phyloP scores from a whole-genome alignment of 2,113 vertebrate genomes.

The Lepisosteus osseus region DNA sequence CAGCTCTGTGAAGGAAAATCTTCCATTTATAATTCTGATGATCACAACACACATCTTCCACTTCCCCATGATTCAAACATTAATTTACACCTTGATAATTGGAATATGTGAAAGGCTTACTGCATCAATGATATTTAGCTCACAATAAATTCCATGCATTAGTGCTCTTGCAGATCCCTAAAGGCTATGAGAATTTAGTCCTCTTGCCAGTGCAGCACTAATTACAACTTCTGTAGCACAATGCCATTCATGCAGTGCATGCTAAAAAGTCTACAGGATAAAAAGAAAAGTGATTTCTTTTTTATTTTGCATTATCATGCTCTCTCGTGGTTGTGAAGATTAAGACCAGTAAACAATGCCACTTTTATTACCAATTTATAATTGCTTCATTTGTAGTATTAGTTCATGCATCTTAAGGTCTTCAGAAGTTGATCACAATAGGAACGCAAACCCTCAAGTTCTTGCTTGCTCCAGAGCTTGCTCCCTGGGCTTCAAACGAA shows the following conservation, averaged over 20 bases:
- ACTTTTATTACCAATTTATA: too few species aligned
- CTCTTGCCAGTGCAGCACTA: background rate
- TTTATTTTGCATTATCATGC: background rate
- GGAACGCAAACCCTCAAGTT: too few species aligned
- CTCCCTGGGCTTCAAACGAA: too few species aligned
- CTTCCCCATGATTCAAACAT: conserved; percentile 22
- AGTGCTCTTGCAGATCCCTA: background rate
- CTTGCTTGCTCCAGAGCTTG: too few species aligned
- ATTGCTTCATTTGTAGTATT: too few species aligned
- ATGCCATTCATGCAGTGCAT: background rate
- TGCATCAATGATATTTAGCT: background rate
- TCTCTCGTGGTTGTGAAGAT: too few species aligned
- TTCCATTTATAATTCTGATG: conserved; percentile 7
- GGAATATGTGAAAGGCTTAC: conserved; percentile 14
- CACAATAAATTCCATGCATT: background rate
- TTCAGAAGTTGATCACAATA: too few species aligned
- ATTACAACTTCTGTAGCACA: background rate
- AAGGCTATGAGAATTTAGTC: background rate
- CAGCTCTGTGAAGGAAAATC: background rate
- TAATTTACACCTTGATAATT: conserved; percentile 9
- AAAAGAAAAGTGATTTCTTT: background rate
- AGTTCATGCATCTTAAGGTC: too few species aligned
- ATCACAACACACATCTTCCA: conserved; percentile 2
- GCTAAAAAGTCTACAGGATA: background rate
- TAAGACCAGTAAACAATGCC: too few species aligned